Conservation (phyloP, 1,140 invertebrate genomes). For the Eriosoma lanigerum region DNA sequence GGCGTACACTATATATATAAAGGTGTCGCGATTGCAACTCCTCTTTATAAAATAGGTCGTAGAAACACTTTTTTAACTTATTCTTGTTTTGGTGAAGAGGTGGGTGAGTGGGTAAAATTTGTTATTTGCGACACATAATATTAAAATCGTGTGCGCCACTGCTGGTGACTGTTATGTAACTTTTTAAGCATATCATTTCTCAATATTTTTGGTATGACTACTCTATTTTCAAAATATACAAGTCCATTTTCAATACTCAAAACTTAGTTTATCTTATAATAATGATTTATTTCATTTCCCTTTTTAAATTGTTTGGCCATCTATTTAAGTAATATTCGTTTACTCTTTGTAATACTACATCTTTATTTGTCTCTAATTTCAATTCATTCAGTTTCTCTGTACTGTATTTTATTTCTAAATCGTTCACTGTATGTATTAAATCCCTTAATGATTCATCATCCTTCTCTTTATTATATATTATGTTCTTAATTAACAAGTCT, state of each 20-base stretch:
- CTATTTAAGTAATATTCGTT: background rate
- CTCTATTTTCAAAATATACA: slow-evolving; percentile 3
- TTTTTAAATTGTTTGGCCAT: slow-evolving; percentile 13
- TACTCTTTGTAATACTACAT: background rate
- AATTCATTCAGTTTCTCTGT: background rate
- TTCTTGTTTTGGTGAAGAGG: too few species aligned
- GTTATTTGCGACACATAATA: too few species aligned
- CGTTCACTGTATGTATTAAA: background rate
- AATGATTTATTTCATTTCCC: background rate
- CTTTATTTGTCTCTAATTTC: background rate
- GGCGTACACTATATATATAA: too few species aligned
- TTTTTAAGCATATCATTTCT: background rate
- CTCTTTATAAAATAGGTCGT: too few species aligned
- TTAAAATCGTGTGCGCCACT: too few species aligned
- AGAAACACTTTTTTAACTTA: too few species aligned
- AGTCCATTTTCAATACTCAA: background rate
- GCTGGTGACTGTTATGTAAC: background rate
- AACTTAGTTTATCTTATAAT: background rate
- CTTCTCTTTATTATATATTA: background rate
- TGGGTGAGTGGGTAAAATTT: too few species aligned
- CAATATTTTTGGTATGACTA: background rate
- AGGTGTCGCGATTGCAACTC: too few species aligned
- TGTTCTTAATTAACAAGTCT: slow-evolving; percentile 5
- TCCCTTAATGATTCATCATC: background rate
- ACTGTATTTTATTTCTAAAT: background rate